Base-by-base conservation (phyloP, 2,888 invertebrate species). In the Didymodactylos carnosus region DNA sequence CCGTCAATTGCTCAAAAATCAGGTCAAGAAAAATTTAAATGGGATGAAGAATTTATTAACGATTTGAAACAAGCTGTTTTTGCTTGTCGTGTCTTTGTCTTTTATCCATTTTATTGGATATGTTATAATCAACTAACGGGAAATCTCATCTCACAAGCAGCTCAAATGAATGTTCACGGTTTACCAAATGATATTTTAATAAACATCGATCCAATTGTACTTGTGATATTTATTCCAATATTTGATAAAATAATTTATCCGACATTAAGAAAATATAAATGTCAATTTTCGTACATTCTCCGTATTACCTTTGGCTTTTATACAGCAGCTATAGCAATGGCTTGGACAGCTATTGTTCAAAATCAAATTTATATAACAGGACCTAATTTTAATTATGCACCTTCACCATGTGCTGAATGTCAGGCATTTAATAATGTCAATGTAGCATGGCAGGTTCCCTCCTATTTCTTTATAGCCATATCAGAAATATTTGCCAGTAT, bases 401-500 rank as follows among this genome's bases (percentile, higher is more conserved):
- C 6, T 11, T 7, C 6, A n/a, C 49, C 49, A 8, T 49, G 49
- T 49, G 3, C 49, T 7, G 10, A 23, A 1, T 49, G 49, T 49
- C 49, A 49, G 25, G 25, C 23, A 25, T 49, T 11, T 25, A 91
- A 90, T 81, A 87, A 87, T 2, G 82, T 94, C 3, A 89, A 90
- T 79, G 90, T 94, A 80, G 81, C 91, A 7, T 90, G 89, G 89
- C 87, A 93, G 79, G 80, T 95, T 29, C 95, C 95, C 0, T 97
- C 97, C 82, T 94, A 94, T 81, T 84, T 94, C 71, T 86, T 94
- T n/a, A 90, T 98, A 79, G 94, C 95, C 0, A 88, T 90, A 79
- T 95, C 89, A 0, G 97, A 98, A 84, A 90, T 97, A 62, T 90
- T 97, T 89, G 93, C 94, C 83, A 92, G 94, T 0, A 90, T 97